Evolutionary conservation across 2,888 invertebrate genomes (phyloP).

Genomic region (Eumerus sabulonum): DNA sequence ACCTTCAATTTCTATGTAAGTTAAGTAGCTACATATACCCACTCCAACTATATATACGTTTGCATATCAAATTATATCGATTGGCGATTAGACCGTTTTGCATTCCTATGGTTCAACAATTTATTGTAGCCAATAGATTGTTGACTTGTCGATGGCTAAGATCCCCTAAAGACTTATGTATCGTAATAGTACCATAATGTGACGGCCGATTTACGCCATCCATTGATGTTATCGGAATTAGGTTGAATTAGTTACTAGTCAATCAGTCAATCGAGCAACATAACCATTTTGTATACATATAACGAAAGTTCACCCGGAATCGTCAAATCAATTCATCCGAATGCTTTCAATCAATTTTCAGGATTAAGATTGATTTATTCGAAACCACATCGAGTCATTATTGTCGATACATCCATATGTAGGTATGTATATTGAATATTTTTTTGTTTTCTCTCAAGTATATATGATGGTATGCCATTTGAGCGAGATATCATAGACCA

Average conservation of each 20-base stretch:
- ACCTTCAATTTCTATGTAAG: no score
- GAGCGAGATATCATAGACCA: slow-evolving; percentile 36
- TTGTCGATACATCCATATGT: slow-evolving; percentile 39
- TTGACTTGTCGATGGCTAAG: no score
- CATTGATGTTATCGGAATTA: slow-evolving; percentile 37
- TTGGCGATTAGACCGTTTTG: no score
- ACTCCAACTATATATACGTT: no score
- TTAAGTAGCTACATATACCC: no score
- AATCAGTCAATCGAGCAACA: slow-evolving; percentile 53
- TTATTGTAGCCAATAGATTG: no score
- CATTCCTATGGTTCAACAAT: no score
- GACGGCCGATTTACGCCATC: slow-evolving; percentile 3
- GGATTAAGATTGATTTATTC: slow-evolving; percentile 65
- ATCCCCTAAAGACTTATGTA: no score
- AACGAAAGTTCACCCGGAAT: slow-evolving; percentile 57
- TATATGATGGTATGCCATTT: background rate
- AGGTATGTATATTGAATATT: slow-evolving; percentile 10
- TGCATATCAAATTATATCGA: no score
- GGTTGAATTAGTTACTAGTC: slow-evolving; percentile 47
- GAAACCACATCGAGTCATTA: slow-evolving; percentile 41
- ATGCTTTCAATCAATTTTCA: slow-evolving; percentile 64
- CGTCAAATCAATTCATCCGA: slow-evolving; percentile 66
- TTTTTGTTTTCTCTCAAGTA: background rate
- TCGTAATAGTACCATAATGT: background rate
- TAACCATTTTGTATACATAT: slow-evolving; percentile 53